Conservation (phyloP, 2,888 invertebrate species). For the Lasioglossum figueresi region DNA sequence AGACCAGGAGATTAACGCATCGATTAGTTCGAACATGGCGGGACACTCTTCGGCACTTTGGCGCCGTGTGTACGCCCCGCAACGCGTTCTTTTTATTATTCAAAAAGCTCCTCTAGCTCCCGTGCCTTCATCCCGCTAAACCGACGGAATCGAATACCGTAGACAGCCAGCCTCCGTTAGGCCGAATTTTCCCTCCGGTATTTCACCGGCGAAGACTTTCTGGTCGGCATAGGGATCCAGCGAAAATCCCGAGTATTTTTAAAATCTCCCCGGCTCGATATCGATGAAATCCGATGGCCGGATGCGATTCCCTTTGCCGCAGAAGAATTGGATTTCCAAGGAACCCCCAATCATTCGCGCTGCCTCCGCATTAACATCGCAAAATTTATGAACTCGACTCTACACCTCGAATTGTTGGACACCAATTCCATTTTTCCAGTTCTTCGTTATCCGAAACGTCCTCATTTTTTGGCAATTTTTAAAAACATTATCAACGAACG, state of each 20-base stretch:
- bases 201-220: slow-evolving; percentile 32
- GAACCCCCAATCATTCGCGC: background rate
- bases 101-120: slow-evolving; percentile 54
- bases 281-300: slow-evolving; percentile 22
- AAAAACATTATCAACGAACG: background rate
- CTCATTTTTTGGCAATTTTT: background rate
- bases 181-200: slow-evolving; percentile 38
- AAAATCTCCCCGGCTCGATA: slow-evolving; percentile 17
- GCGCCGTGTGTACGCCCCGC: slow-evolving; percentile 65
- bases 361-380: background rate
- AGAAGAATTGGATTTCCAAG: slow-evolving; percentile 17
- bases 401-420: background rate
- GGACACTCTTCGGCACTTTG: slow-evolving; percentile 80
- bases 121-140: slow-evolving; percentile 55
- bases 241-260: slow-evolving; percentile 50
- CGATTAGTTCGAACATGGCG: slow-evolving; percentile 78
- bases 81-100: slow-evolving; percentile 69
- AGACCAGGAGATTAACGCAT: slow-evolving; percentile 80
- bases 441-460: background rate
- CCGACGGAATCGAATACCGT: slow-evolving; percentile 49
- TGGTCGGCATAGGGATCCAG: slow-evolving; percentile 5
- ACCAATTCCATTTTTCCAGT: background rate
- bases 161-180: slow-evolving; percentile 51
- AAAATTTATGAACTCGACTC: background rate
- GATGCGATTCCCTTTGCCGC: slow-evolving; percentile 15